These are phyloP conservation scores for Luscinia megarhynchos DNA, from an alignment of 2,797 vertebrate genomes.

Conservation along the genomic window DNA sequence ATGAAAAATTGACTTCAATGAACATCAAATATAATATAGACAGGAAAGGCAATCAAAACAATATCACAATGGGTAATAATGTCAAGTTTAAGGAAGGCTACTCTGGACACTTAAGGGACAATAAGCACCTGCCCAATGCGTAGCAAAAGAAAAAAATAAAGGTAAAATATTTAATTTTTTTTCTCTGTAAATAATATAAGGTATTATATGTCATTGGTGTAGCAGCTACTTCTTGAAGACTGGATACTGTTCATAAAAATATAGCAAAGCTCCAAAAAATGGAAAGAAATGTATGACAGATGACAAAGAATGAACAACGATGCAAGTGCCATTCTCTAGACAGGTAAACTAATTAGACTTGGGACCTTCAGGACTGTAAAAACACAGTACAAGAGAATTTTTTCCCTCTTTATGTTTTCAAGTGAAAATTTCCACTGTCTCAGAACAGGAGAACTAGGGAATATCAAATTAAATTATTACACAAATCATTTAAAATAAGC, in stretches of 20 bases:
- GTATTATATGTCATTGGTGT: not conserved
- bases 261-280: not conserved
- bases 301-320: not conserved
- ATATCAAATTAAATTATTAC: constrained; percentile 11
- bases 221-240: not conserved
- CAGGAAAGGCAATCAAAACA: not conserved
- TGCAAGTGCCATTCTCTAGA: not conserved
- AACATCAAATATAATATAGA: not conserved
- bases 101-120: not conserved
- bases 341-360: not conserved
- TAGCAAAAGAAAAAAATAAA: not conserved
- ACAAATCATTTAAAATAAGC: not conserved
- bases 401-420: not conserved
- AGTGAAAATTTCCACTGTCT: not conserved
- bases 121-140: not conserved
- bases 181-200: not conserved
- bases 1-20: not conserved
- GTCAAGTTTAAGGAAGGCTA: not conserved
- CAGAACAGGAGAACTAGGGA: not conserved
- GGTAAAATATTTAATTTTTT: not conserved
- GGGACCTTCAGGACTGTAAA: not conserved
- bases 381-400: not conserved
- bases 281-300: not conserved
- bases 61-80: not conserved
- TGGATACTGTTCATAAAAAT: not conserved